Evolutionary conservation across 2,888 invertebrate genomes (phyloP).

Genomic region (Geophilus truncorum): DNA sequence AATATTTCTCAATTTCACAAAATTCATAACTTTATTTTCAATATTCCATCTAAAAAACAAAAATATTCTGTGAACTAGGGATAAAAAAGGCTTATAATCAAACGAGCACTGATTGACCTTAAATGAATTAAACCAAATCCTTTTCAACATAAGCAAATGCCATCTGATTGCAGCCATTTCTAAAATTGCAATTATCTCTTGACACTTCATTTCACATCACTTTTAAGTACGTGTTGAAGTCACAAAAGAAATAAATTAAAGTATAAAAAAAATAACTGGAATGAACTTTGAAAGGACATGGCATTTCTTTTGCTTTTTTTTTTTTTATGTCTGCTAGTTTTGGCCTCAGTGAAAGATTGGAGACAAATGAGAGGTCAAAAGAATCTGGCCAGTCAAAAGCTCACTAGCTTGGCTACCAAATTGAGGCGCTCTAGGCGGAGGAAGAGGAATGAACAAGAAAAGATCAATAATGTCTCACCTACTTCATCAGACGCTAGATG

Average conservation of each 20-base stretch:
- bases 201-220: not conserved
- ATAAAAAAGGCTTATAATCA: not conserved
- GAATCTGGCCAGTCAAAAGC: not conserved
- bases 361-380: constrained; percentile 10
- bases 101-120: not conserved
- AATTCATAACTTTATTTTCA: not conserved
- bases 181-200: not conserved
- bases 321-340: not conserved
- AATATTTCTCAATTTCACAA: too few relatives aligned
- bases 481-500: not conserved
- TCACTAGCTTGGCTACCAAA: not conserved
- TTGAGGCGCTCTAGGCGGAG: not conserved
- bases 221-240: too few relatives aligned
- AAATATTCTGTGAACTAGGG: too few relatives aligned
- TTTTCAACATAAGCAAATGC: not conserved
- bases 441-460: not conserved
- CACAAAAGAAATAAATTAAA: not conserved
- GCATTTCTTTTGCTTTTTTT: not conserved
- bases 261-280: not conserved
- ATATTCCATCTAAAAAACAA: too few relatives aligned
- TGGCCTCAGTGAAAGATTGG: not conserved
- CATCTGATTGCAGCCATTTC: not conserved
- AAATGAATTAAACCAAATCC: not conserved
- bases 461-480: constrained; percentile 10
- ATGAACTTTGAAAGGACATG: not conserved